A percentile compares a stretch with the other conserved stretches of the same genome.
These are phyloP conservation scores for Rhagium mordax DNA, from an alignment of 2,888 invertebrate genomes.

Conservation along the genomic window DNA sequence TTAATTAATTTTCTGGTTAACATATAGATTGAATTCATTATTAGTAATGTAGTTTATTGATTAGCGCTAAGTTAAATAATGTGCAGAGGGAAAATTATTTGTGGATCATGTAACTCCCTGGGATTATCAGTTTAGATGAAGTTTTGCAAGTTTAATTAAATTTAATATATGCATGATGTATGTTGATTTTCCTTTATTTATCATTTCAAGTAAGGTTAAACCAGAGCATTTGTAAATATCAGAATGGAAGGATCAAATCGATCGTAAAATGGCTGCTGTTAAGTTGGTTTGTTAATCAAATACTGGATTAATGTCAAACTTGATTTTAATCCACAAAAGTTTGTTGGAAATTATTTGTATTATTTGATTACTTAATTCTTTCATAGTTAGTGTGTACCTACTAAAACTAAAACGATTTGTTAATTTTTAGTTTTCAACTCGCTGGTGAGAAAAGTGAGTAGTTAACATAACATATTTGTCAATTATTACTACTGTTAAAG, in stretches of 20 bases:
- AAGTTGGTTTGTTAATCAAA: background rate
- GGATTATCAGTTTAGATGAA: conserved; percentile 7
- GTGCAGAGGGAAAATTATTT: conserved; percentile 3
- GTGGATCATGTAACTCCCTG: background rate
- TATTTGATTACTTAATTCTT: no score
- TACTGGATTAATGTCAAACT: background rate
- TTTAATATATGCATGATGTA: conserved; percentile 9
- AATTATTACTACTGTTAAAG: no score
- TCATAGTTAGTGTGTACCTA: no score
- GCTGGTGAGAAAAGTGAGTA: no score
- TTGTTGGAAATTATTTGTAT: background rate
- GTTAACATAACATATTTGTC: no score
- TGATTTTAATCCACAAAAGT: background rate
- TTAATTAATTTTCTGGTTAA: no score
- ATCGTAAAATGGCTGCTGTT: background rate
- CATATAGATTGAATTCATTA: background rate
- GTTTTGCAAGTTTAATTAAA: conserved; percentile 23
- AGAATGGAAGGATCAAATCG: background rate
- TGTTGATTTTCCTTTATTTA: conserved; percentile 16
- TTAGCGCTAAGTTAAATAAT: conserved; percentile 8
- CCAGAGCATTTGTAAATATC: background rate
- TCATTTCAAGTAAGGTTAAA: background rate
- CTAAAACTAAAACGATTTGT: no score
- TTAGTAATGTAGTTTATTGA: background rate
- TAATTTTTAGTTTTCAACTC: no score